phyloP scores from a whole-genome alignment of 2,113 vertebrate genomes.

The Chaetodon trifascialis region DNA sequence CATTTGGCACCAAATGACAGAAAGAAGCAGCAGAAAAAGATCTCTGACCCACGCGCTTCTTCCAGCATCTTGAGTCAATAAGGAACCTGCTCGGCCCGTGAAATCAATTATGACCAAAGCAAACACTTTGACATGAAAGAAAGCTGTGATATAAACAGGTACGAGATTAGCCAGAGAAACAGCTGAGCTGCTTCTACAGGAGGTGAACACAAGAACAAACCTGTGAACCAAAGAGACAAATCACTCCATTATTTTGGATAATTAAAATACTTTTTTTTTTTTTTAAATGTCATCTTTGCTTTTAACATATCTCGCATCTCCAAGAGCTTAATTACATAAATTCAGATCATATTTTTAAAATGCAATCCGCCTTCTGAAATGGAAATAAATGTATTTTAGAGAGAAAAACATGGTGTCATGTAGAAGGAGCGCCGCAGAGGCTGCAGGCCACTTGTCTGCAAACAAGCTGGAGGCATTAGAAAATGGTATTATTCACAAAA shows the following conservation, averaged over 20 bases:
- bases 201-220: constrained; percentile 14
- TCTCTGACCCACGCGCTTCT: not conserved
- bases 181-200: not conserved
- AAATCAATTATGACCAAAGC: constrained; percentile 38
- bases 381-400: not conserved
- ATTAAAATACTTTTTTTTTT: not conserved
- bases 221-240: constrained; percentile 7
- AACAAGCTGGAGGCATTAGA: not conserved
- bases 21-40: not conserved
- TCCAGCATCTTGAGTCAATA: constrained; percentile 33
- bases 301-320: not conserved
- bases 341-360: not conserved
- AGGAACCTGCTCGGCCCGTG: not conserved
- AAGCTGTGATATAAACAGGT: constrained; percentile 37
- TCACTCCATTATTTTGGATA: not conserved
- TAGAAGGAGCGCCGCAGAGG: not conserved
- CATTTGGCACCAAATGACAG: not conserved
- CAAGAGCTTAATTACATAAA: not conserved
- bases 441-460: constrained; percentile 6
- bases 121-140: constrained; percentile 36
- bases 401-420: not conserved
- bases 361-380: not conserved
- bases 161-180: not conserved
- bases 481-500: constrained; percentile 11
- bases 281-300: not conserved